Conservation (phyloP, 2,113 vertebrate genomes). For the Smithornis capensis region DNA sequence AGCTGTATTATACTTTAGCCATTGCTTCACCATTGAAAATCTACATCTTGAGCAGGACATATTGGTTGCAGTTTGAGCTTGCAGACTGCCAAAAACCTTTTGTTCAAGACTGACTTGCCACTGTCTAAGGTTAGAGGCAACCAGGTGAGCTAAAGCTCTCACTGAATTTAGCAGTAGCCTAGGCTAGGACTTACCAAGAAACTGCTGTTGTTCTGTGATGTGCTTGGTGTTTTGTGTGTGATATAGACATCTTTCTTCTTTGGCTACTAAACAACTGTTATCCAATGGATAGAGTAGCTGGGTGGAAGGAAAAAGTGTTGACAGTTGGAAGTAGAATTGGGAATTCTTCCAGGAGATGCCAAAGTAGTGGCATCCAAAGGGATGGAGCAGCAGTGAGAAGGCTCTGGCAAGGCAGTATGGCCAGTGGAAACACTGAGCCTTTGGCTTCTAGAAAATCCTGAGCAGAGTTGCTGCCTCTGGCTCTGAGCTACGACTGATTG, state of each 20-base stretch:
- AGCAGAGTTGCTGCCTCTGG: background rate
- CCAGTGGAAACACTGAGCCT: background rate
- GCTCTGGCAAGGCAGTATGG: background rate
- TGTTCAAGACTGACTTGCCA: background rate
- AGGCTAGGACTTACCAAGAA: background rate
- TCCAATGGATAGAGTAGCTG: background rate
- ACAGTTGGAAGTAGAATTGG: background rate
- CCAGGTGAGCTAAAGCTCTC: background rate
- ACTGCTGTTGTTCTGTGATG: background rate
- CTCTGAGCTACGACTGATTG: background rate
- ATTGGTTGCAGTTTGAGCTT: background rate
- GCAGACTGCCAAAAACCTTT: background rate
- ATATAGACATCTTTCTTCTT: fast-evolving
- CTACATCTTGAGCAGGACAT: background rate
- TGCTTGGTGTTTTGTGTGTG: background rate
- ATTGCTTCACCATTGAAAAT: background rate
- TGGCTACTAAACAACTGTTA: background rate
- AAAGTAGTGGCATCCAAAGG: background rate
- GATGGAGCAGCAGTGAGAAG: background rate
- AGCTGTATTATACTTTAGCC: background rate
- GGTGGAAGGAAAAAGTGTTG: background rate
- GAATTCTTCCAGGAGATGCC: background rate
- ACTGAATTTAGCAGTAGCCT: background rate
- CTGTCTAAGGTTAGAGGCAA: background rate
- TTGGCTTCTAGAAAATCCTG: background rate